Conservation (phyloP, 2,113 vertebrate species). For the Aldabrachelys gigantea region DNA sequence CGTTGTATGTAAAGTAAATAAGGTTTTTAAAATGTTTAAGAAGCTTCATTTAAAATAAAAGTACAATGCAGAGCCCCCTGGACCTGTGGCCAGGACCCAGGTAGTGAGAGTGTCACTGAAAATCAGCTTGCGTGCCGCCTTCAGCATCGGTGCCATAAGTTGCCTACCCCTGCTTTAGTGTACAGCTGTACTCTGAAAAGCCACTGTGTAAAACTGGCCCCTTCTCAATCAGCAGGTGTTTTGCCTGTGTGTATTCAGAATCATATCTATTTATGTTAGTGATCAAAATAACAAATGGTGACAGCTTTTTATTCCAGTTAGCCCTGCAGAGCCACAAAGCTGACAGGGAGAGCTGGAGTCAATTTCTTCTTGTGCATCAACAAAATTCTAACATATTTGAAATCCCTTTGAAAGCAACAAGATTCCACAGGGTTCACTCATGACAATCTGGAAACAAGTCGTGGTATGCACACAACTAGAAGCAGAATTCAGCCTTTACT, state of each 20-base stretch:
- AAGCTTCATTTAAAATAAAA: too few species aligned
- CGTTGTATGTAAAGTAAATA: too few species aligned
- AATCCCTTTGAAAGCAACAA: background rate
- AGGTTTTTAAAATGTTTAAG: too few species aligned
- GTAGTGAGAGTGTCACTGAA: too few species aligned
- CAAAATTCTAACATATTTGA: background rate
- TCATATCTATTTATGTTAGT: background rate
- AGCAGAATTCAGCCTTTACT: background rate
- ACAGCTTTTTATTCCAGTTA: background rate
- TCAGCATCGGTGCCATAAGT: too few species aligned
- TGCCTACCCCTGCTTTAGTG: background rate
- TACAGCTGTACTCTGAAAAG: background rate
- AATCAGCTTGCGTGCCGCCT: too few species aligned
- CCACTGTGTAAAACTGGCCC: background rate
- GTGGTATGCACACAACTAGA: background rate
- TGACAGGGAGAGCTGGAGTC: background rate
- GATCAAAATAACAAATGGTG: background rate
- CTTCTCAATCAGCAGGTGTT: background rate
- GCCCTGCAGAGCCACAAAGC: fast-evolving
- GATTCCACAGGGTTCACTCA: background rate
- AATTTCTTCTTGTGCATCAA: background rate
- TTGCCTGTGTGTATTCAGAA: fast-evolving
- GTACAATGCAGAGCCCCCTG: too few species aligned
- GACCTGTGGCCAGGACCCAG: too few species aligned
- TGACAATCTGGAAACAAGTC: background rate